Evolutionary conservation across 2,888 invertebrate genomes (phyloP), one percentile per base, ranked within the genome.

Genomic region (Leptopterna dolabrata): DNA sequence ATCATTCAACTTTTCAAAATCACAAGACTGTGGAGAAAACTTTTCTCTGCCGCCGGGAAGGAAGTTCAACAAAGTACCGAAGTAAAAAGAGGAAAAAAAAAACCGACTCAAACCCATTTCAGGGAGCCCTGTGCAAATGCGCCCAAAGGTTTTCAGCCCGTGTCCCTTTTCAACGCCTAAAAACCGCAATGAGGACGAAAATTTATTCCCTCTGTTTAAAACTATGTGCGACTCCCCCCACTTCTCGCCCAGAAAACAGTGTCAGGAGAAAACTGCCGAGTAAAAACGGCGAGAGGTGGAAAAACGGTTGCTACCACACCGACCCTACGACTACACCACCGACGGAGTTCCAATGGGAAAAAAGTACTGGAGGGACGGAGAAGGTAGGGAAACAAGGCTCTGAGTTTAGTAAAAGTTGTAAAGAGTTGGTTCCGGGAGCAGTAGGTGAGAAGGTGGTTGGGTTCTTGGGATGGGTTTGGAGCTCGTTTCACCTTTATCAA

Each of bases 141-240:
- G 63, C 63, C 24, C 63, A 63, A 63, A 63, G 63, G 63, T 63
- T 63, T 55, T 27, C 19, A 27, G 27, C 19, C 63, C 63, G 63
- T 63, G 63, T 63, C 63, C 63, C 63, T 63, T 63, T 27, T 63
- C 63, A 63, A 55, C 63, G 24, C 63, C 78, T 19, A 45, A 78
- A 78, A 78, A 45, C 78, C 78, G 78, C 78, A 78, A 78, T 78
- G 78, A 78, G 78, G 78, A 45, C 45, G 63, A 43, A 78, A 78
- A 78, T 78, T 78, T 78, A 78, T 78, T 78, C 78, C 45, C 45
- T 43, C 78, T 78, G 78, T 78, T 78, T 78, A 45, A 78, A 78
- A 78, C 78, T 45, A 78, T 45, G 78, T 78, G 78, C 78, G 78
- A 78, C 78, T 24, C 24, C 30, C 2, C 76, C 2, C 36, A 6